These are phyloP conservation scores for Origma solitaria DNA, from an alignment of 2,113 vertebrate genomes.

Conservation along the genomic window DNA sequence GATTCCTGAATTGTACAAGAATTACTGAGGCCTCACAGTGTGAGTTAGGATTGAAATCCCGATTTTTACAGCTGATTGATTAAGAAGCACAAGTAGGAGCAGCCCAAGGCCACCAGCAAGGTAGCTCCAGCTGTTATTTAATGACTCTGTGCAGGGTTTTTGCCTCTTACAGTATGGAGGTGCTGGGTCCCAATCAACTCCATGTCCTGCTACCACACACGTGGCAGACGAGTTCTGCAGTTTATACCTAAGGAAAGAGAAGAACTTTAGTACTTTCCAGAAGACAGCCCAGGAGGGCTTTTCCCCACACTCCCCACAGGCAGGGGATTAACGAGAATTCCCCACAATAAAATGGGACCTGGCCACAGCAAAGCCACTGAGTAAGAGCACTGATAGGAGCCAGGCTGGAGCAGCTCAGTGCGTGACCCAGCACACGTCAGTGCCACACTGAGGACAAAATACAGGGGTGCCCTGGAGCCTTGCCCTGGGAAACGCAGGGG, in stretches of 20 bases:
- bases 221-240: not conserved
- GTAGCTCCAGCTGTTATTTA: not conserved
- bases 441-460: not conserved
- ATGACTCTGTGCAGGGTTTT: not conserved
- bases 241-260: not conserved
- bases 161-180: not conserved
- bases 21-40: not conserved
- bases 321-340: not conserved
- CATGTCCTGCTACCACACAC: not conserved
- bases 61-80: not conserved
- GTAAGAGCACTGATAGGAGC: not conserved
- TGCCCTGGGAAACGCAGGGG: not conserved
- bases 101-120: not conserved
- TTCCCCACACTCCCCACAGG: not conserved
- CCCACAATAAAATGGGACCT: not conserved
- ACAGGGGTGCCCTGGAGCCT: not conserved
- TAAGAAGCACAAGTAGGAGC: not conserved
- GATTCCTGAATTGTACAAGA: not conserved
- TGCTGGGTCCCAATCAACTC: not conserved
- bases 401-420: rapidly evolving
- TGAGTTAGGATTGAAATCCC: not conserved
- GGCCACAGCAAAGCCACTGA: not conserved
- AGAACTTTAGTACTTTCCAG: not conserved
- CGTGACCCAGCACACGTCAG: not conserved
- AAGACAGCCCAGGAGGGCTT: not conserved